Evolutionary conservation across 2,888 invertebrate genomes (phyloP), one percentile per base, ranked within the genome.

Genomic region (Apodemia hepburni): DNA sequence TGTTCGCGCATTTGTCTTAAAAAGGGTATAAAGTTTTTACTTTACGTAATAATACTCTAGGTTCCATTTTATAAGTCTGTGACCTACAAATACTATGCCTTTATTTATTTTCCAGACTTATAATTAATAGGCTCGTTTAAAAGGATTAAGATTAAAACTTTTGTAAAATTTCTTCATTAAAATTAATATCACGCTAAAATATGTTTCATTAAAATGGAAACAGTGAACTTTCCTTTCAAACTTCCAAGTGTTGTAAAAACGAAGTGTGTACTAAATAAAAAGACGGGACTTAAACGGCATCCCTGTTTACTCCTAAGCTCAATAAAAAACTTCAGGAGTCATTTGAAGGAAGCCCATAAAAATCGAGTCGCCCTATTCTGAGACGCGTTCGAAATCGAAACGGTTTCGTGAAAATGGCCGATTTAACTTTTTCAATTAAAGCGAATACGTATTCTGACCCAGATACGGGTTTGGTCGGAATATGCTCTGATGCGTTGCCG

Each of bases 321-420:
- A 60, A 65, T 66, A 68, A 69, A 69, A 69, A 71, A 68, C 65
- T 68, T 68, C 58, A 61, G 63, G 60, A 69, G 65, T 64, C 69
- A 70, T 69, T 71, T 68, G 66, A 66, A 69, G 66, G 61, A 68
- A 67, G 61, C 66, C 67, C 61, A 69, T 70, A 66, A 71, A 70
- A 67, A 64, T 61, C 65, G 62, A 65, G 66, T 42, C 42, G 42
- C 68, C 67, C 67, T 65, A 67, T 68, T 66, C 67, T 67, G 69
- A 70, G 69, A 73, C 66, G 68, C 58, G 65, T 63, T 64, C 77
- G 77, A 77, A 75, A 71, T 73, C 68, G 71, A 80, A 78, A 78
- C 77, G 80, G 77, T 81, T 77, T 76, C 75, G 75, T 78, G 78
- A 83, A 45, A 87, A 86, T 82, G 80, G 78, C 72, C 80, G 82